These are phyloP conservation scores for Syndactyla subalaris DNA, from an alignment of 2,797 vertebrate species.

Conservation along the genomic window DNA sequence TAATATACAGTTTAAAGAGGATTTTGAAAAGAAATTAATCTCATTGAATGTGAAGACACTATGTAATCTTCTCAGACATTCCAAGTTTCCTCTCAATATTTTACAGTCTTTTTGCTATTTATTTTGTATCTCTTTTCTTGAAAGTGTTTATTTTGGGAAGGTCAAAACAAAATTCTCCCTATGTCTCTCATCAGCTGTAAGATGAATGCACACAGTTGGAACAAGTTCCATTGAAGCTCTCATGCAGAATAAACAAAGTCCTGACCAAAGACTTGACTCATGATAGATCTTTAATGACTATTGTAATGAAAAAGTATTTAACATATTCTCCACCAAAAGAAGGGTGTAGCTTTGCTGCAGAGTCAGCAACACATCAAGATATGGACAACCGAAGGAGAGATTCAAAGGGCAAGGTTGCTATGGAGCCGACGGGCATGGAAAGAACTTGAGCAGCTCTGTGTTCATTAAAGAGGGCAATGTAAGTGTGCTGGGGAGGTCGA, in stretches of 20 bases:
- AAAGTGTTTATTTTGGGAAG: slow-evolving; percentile 64
- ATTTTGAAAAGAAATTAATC: slow-evolving; percentile 32
- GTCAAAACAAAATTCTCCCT: slow-evolving; percentile 64
- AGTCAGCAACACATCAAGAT: slow-evolving; percentile 33
- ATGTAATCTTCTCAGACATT: slow-evolving; percentile 34
- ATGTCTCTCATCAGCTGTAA: slow-evolving; percentile 56
- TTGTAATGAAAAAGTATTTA: slow-evolving; percentile 67
- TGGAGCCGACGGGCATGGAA: neutral
- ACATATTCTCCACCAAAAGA: neutral
- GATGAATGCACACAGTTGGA: slow-evolving; percentile 59
- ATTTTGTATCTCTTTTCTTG: slow-evolving; percentile 63
- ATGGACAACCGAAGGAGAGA: neutral
- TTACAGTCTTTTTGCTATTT: slow-evolving; percentile 61
- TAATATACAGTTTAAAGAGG: slow-evolving; percentile 19
- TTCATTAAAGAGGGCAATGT: neutral
- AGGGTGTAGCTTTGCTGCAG: neutral
- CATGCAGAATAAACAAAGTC: slow-evolving; percentile 56
- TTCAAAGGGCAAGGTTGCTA: slow-evolving; percentile 1
- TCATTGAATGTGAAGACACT: slow-evolving; percentile 42
- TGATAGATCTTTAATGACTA: slow-evolving; percentile 70
- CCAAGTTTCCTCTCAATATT: slow-evolving; percentile 50
- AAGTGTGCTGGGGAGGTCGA: neutral
- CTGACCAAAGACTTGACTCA: slow-evolving; percentile 34
- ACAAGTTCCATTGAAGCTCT: slow-evolving; percentile 49
- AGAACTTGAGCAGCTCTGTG: neutral